phyloP scores from a whole-genome alignment of 2,797 vertebrate species.

The Helicolenus hilgendorfi region DNA sequence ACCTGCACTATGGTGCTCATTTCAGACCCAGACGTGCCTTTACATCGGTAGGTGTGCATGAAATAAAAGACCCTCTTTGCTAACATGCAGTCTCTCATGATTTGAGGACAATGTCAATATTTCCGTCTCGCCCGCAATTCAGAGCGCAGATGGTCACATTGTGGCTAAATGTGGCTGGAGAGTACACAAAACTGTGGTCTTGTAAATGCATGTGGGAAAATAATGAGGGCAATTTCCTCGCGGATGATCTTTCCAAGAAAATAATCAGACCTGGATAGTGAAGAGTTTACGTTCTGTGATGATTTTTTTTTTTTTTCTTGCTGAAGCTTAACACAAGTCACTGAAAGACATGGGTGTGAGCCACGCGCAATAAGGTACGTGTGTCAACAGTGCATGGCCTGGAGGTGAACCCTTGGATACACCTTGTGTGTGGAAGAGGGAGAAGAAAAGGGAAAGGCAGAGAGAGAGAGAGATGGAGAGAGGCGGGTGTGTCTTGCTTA shows the following conservation, averaged over 20 bases:
- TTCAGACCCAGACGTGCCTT: constrained; percentile 64
- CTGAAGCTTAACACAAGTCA: constrained; percentile 29
- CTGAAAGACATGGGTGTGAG: constrained; percentile 81
- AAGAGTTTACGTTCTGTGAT: constrained; percentile 38
- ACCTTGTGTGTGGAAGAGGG: constrained; percentile 64
- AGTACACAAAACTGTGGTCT: background rate
- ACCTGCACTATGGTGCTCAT: constrained; percentile 55
- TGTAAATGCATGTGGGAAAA: constrained; percentile 1
- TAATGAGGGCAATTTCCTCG: background rate
- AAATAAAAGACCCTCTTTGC: constrained; percentile 75
- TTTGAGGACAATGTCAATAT: constrained; percentile 44
- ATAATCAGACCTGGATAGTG: constrained; percentile 5
- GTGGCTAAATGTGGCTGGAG: constrained; percentile 8
- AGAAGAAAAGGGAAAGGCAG: constrained; percentile 82
- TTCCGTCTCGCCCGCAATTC: constrained; percentile 55
- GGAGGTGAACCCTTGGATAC: constrained; percentile 81
- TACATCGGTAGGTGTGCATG: constrained; percentile 45
- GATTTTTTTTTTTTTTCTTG: constrained; percentile 25
- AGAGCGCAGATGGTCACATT: constrained; percentile 77
- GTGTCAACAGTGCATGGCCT: constrained; percentile 86
- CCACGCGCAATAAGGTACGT: constrained; percentile 80
- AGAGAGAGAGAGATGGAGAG: constrained; percentile 70
- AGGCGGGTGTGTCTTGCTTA: constrained; percentile 79
- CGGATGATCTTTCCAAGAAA: constrained; percentile 2
- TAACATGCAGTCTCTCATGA: constrained; percentile 49